Conservation (phyloP, 2,888 invertebrate species). For the Tupiocoris notatus region DNA sequence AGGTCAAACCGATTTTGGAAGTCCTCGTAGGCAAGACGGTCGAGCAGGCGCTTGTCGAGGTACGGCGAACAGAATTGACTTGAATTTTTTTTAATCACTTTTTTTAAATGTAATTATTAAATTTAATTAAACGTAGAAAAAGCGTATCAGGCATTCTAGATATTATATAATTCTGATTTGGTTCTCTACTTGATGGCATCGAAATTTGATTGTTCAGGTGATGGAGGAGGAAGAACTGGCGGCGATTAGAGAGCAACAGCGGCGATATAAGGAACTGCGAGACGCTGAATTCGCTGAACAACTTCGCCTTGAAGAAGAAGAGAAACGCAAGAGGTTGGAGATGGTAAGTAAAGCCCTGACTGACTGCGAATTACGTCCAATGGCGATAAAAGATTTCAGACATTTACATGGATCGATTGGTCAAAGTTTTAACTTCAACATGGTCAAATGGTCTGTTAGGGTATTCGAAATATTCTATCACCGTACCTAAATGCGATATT, state of each 20-base stretch:
- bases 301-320: slow-evolving; percentile 65
- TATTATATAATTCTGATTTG: no score
- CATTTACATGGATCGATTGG: no score
- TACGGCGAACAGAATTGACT: neutral
- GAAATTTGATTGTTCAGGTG: slow-evolving; percentile 58
- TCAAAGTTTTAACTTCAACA: no score
- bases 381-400: neutral
- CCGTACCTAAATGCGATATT: no score
- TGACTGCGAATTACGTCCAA: no score
- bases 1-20: slow-evolving; percentile 86
- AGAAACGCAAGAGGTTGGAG: slow-evolving; percentile 43
- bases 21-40: slow-evolving; percentile 84
- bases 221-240: slow-evolving; percentile 90
- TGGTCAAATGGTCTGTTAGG: no score
- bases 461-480: no score
- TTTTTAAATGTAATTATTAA: neutral
- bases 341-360: no score
- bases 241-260: slow-evolving; percentile 74
- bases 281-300: slow-evolving; percentile 80
- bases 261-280: slow-evolving; percentile 68
- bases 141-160: neutral
- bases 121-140: neutral
- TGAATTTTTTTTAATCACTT: neutral
- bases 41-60: slow-evolving; percentile 82
- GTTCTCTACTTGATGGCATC: no score